Evolutionary conservation across 2,888 invertebrate genomes (phyloP).

Genomic region (Drosophila fungiperda): DNA sequence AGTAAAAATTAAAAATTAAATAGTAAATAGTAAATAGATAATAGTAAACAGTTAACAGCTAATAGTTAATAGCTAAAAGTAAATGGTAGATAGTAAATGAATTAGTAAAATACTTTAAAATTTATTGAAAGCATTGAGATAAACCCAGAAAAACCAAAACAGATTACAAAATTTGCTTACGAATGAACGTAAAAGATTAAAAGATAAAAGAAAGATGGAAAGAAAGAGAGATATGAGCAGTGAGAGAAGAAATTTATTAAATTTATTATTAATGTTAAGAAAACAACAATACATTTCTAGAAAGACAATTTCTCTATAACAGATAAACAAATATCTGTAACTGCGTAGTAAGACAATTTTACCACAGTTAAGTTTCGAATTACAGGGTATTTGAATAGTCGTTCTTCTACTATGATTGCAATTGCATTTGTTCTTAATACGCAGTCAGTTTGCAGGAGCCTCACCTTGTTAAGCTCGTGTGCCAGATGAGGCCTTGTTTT

Average conservation of each 20-base stretch:
- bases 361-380: background rate
- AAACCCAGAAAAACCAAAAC: background rate
- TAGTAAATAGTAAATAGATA: too few relatives aligned
- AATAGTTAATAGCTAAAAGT: background rate
- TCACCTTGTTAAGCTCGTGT: slow-evolving; percentile 47
- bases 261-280: background rate
- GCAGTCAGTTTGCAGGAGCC: slow-evolving; percentile 48
- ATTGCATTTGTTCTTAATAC: slow-evolving; percentile 39
- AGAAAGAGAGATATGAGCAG: background rate
- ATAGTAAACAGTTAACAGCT: too few relatives aligned
- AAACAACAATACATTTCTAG: background rate
- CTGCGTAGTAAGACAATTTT: background rate
- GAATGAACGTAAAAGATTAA: background rate
- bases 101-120: background rate
- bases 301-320: background rate
- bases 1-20: too few relatives aligned
- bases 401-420: background rate
- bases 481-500: slow-evolving; percentile 41
- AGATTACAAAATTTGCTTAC: background rate
- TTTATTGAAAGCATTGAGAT: background rate
- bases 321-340: background rate
- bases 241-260: too few relatives aligned
- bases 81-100: too few relatives aligned
- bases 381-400: slow-evolving; percentile 34
- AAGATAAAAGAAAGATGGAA: background rate